Conservation (phyloP, 2,797 vertebrate species). For the Notolepis coatsorum region DNA sequence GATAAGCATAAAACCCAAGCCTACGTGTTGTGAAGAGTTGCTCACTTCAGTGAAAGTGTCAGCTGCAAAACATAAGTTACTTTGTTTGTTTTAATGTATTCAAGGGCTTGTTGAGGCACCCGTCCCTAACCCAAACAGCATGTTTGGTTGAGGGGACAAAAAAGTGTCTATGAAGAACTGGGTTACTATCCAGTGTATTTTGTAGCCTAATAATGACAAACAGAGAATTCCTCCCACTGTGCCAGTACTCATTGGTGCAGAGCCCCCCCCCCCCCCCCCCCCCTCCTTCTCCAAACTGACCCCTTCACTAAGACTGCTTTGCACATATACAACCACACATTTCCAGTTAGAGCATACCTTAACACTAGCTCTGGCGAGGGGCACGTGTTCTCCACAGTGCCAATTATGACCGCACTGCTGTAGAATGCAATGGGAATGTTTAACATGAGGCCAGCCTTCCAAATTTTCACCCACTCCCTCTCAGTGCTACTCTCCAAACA, state of each 20-base stretch:
- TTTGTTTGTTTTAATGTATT: conserved; percentile 39
- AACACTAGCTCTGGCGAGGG: conserved; percentile 27
- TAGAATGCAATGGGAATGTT: conserved; percentile 51
- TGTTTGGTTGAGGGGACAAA: conserved; percentile 26
- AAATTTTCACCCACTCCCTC: conserved; percentile 11
- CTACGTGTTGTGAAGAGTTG: conserved; percentile 1
- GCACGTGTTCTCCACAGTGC: conserved; percentile 25
- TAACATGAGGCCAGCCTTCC: conserved; percentile 33
- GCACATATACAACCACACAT: conserved; percentile 15
- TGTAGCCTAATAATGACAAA: conserved; percentile 37
- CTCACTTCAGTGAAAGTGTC: conserved; percentile 12
- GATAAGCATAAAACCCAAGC: conserved; percentile 40
- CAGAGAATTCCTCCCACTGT: conserved; percentile 23
- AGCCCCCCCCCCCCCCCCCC: background rate
- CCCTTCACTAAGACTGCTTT: conserved; percentile 2
- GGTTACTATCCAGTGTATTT: conserved; percentile 34
- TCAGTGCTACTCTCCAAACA: background rate
- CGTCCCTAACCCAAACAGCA: conserved; percentile 31
- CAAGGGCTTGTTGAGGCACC: conserved; percentile 42
- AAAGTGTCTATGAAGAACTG: conserved; percentile 29
- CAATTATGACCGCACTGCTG: conserved; percentile 11
- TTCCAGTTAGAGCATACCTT: conserved; percentile 16
- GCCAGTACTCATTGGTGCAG: conserved; percentile 17
- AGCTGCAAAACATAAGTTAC: conserved; percentile 43
- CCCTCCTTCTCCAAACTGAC: conserved; percentile 3